Base-by-base conservation (phyloP, 2,888 invertebrate species). In the Cheilosia soror region DNA sequence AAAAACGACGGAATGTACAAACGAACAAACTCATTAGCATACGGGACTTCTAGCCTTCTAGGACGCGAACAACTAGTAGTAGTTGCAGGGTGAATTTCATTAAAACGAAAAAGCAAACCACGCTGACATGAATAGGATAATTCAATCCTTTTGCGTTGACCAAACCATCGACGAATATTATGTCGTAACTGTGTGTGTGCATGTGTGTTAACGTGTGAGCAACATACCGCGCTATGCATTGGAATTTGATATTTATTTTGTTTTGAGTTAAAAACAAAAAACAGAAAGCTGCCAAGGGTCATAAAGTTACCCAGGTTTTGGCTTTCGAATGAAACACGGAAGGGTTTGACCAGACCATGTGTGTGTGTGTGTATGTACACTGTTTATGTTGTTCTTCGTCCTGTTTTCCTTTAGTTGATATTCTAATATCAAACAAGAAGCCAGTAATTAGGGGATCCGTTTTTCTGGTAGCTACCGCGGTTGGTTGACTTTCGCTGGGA, bases 21-120 rank as follows among this genome's bases (percentile, higher is more conserved):
- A 31, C 72, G 77, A 66, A 78, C 78, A 62, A 79, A 75, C 75
- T 84, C 84, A 84, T 84, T 80, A 84, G 80, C 63, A 84, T 84
- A 69, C 84, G 75, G 69, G 57, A 63, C 25, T 20, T 2, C 20
- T 20, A 20, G 20, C 20, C 20, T 58, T 7, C 29, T 27, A 51
- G 25, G 25, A 25, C 51, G 51, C 37, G 37, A 11, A 37, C 37
- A 11, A 11, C 37, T 37, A 51, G 51, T 31, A 57, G 65, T 69
- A 71, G 69, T 65, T 73, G 79, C 27, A 53, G 80, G 80, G 69
- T 80, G 69, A 69, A 84, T 84, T 75, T 80, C 69, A 80, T 84
- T 80, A 82, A 51, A 82, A 44, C 20, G 37, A 77, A 69, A 69
- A 76, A 20, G 60, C 42, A 47, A 7, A 44, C 33, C n/a, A 44